A percentile compares a stretch with the other conserved stretches of the same genome.
These are phyloP conservation scores for Zeugodacus cucurbitae DNA, from an alignment of 1,140 invertebrate genomes.

Conservation along the genomic window DNA sequence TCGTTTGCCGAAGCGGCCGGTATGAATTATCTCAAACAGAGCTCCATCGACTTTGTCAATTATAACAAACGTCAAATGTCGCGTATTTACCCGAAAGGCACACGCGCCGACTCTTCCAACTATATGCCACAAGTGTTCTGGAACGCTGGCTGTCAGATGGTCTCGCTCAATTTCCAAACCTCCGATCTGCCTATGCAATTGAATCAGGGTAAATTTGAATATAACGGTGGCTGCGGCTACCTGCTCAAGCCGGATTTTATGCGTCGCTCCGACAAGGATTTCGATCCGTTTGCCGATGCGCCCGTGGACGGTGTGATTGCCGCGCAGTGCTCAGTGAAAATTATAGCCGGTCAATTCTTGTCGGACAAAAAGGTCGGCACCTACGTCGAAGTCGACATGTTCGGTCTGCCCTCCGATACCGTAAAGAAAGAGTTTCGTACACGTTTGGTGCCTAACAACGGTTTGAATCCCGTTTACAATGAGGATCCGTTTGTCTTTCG, in stretches of 20 bases:
- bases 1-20: constrained; percentile 98
- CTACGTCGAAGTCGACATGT: constrained; percentile 99
- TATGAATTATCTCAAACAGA: constrained; percentile 93
- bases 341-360: constrained; percentile 99
- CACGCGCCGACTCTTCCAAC: constrained; percentile 98
- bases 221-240: constrained; percentile 96
- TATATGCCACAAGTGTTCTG: constrained; percentile 99
- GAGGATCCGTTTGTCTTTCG: constrained; percentile 98
- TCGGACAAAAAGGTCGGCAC: constrained; percentile 99
- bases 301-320: constrained; percentile 99
- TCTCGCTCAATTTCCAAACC: constrained; percentile 99
- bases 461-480: constrained; percentile 97
- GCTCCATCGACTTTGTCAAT: constrained; percentile 98
- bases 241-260: constrained; percentile 99
- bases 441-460: constrained; percentile 94
- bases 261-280: constrained; percentile 93
- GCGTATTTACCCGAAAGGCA: constrained; percentile 98
- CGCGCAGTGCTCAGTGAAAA: constrained; percentile 96
- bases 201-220: constrained; percentile 99
- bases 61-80: constrained; percentile 99
- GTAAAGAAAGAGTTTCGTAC: constrained; percentile 98
- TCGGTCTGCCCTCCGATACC: constrained; percentile 98
- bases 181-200: constrained; percentile 99
- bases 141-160: constrained; percentile 97
- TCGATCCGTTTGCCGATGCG: constrained; percentile 99